phyloP scores from a whole-genome alignment of 2,797 vertebrate species.

The Melopsittacus undulatus region DNA sequence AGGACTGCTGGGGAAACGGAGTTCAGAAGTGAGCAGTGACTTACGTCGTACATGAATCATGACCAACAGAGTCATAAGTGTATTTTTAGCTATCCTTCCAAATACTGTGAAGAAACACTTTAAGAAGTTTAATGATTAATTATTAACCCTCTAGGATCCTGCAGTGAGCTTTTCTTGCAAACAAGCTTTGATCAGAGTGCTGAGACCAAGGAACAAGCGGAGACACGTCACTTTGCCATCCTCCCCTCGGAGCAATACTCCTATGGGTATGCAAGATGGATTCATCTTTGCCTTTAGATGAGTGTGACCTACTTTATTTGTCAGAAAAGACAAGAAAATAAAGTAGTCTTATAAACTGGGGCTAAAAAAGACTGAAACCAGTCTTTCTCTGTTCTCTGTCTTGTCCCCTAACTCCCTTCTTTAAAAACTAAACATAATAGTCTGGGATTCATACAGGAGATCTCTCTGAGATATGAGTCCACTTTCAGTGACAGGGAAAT shows the following conservation, averaged over 20 bases:
- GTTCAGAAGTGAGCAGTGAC: not conserved
- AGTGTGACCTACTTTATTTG: not conserved
- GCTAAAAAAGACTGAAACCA: not conserved
- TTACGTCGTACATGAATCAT: rapidly evolving
- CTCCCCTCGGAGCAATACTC: constrained; percentile 97
- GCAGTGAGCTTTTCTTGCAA: constrained; percentile 98
- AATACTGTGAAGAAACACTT: not conserved
- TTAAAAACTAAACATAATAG: not conserved
- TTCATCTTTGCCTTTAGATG: not conserved
- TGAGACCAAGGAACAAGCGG: constrained; percentile 94
- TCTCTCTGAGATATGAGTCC: not conserved
- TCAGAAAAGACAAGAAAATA: not conserved
- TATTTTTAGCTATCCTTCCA: not conserved
- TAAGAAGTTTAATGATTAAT: not conserved
- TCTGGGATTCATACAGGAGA: not conserved
- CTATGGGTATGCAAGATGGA: constrained; percentile 85
- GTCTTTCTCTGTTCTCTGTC: not conserved
- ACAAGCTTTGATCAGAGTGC: constrained; percentile 95
- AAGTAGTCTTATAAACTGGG: not conserved
- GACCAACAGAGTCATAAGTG: not conserved
- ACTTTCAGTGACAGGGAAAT: not conserved
- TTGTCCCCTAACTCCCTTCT: not conserved
- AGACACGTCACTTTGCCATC: constrained; percentile 96
- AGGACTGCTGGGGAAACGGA: not conserved
- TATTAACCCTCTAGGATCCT: constrained; percentile 83